These are phyloP conservation scores for Cenopis cana DNA, from an alignment of 2,888 invertebrate genomes.

Conservation along the genomic window DNA sequence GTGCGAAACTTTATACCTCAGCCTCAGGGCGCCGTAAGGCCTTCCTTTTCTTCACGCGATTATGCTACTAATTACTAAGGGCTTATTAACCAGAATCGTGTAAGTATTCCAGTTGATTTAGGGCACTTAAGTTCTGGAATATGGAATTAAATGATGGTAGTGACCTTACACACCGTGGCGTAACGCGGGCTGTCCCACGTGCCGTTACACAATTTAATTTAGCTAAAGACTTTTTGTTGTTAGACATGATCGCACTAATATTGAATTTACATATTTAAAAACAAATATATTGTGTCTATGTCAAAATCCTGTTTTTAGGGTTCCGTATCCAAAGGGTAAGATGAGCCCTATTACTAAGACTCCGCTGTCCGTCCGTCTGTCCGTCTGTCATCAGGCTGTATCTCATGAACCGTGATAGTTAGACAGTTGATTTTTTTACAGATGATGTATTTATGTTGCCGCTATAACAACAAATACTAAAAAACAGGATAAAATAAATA, in stretches of 20 bases:
- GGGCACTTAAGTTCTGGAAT: neutral
- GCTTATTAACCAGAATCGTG: constrained; percentile 3
- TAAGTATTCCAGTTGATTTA: neutral
- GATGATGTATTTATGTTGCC: too few species aligned
- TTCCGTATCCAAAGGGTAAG: too few species aligned
- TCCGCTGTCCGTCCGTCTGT: too few species aligned
- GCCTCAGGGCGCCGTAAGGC: neutral
- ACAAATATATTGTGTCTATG: neutral
- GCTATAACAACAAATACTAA: too few species aligned
- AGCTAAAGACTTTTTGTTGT: constrained; percentile 54
- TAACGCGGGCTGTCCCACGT: constrained; percentile 60
- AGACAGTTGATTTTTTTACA: too few species aligned
- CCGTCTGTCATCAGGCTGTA: too few species aligned
- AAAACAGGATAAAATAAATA: too few species aligned
- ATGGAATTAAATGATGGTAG: constrained; percentile 67
- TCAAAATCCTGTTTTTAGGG: too few species aligned
- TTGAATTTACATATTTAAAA: neutral
- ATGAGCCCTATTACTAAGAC: too few species aligned
- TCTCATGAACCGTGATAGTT: too few species aligned
- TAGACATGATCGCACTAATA: constrained; percentile 10
- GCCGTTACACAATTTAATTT: constrained; percentile 59
- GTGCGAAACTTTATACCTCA: constrained; percentile 63
- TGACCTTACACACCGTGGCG: constrained; percentile 78
- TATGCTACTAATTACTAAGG: neutral
- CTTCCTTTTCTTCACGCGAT: neutral